Conservation (phyloP, 2,113 vertebrate genomes). For the Colinus virginianus region DNA sequence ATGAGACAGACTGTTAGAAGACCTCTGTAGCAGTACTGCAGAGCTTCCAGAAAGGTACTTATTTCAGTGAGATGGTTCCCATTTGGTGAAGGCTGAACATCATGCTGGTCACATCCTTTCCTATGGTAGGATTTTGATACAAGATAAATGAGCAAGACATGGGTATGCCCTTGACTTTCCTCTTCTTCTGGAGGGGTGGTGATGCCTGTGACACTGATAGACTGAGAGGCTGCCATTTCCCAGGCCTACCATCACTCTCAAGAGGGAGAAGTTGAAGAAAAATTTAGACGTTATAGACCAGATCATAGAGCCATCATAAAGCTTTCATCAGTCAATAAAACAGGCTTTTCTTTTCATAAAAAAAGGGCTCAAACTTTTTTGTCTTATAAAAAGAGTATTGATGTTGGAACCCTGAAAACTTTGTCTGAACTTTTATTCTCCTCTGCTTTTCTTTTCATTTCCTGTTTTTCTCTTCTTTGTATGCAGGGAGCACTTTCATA, state of each 20-base stretch:
- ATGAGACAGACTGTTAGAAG: background rate
- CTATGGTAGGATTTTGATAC: background rate
- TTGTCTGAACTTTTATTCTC: conserved; percentile 71
- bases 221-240: background rate
- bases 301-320: conserved; percentile 75
- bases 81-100: background rate
- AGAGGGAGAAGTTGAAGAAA: conserved; percentile 59
- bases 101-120: background rate
- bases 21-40: background rate
- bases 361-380: conserved; percentile 29
- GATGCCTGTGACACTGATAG: background rate
- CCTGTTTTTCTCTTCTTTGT: conserved; percentile 54
- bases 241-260: background rate
- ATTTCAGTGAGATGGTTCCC: background rate
- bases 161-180: background rate
- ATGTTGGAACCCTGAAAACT: conserved; percentile 68
- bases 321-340: conserved; percentile 80
- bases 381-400: conserved; percentile 72
- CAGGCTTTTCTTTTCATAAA: conserved; percentile 70
- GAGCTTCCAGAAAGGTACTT: background rate
- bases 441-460: conserved; percentile 66
- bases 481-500: conserved; percentile 14
- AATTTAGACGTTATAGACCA: conserved; percentile 74
- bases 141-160: background rate
- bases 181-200: background rate